These are phyloP conservation scores for Maconellicoccus hirsutus DNA, from an alignment of 1,140 invertebrate species.

Conservation along the genomic window DNA sequence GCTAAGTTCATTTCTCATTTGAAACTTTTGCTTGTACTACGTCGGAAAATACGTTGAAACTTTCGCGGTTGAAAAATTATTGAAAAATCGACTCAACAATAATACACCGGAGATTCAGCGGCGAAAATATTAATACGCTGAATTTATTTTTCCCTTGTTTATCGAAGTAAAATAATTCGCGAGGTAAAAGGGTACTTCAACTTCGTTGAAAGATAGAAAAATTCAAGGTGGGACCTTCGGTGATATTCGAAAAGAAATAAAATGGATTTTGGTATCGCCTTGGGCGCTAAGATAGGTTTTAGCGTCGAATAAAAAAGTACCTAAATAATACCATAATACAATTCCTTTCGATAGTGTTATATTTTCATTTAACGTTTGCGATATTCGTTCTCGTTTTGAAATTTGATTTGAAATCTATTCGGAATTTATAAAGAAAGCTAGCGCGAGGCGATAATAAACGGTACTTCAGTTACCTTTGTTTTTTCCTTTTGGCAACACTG, in stretches of 20 bases:
- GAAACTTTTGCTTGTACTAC: background rate
- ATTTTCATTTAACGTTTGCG: background rate
- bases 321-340: background rate
- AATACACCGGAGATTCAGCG: background rate
- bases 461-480: background rate
- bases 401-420: background rate
- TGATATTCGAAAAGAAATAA: background rate
- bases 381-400: background rate
- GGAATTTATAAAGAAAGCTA: background rate
- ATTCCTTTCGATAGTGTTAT: too few relatives aligned
- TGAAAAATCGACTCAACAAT: background rate
- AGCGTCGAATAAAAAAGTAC: background rate
- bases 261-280: background rate
- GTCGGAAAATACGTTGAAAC: too few relatives aligned
- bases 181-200: too few relatives aligned
- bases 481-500: background rate
- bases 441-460: too few relatives aligned
- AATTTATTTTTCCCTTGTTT: too few relatives aligned
- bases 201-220: too few relatives aligned
- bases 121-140: background rate
- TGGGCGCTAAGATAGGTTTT: background rate
- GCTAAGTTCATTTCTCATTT: constrained; percentile 1
- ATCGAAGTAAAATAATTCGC: too few relatives aligned
- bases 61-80: too few relatives aligned
- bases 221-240: background rate